phyloP scores from a whole-genome alignment of 2,113 vertebrate species.

The Leucopsar rothschildi region DNA sequence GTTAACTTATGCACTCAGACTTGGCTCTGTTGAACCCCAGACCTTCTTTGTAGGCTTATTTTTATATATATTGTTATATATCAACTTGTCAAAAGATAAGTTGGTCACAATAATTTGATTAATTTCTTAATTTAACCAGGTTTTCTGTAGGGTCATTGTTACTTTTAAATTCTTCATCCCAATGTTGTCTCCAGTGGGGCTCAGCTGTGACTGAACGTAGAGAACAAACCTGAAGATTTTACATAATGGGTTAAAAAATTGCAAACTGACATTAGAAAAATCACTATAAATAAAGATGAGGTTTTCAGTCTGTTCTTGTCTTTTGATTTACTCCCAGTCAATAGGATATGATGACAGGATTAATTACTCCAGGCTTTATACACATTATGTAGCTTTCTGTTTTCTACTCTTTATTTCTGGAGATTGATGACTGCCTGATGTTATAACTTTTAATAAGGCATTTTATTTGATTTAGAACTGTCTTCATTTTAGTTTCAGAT shows the following conservation, averaged over 20 bases:
- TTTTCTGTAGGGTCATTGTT: not conserved
- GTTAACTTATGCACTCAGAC: not conserved
- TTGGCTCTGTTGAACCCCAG: not conserved
- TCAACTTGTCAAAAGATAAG: not conserved
- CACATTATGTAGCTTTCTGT: not conserved
- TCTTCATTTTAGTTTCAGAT: not conserved
- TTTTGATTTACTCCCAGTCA: not conserved
- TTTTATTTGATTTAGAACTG: not conserved
- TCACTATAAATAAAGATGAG: rapidly evolving
- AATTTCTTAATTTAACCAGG: not conserved
- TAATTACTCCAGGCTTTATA: not conserved
- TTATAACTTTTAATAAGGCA: not conserved
- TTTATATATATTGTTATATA: not conserved
- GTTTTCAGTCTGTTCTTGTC: not conserved
- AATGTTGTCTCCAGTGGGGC: not conserved
- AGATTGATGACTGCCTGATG: not conserved
- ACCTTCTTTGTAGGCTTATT: not conserved
- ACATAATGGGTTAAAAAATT: not conserved
- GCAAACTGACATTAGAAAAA: not conserved
- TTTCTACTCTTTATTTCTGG: not conserved
- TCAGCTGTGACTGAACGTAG: not conserved
- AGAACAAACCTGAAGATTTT: not conserved
- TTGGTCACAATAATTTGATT: not conserved
- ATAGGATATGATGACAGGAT: not conserved
- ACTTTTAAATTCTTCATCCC: not conserved